These are phyloP conservation scores for Diachasmimorpha longicaudata DNA, from an alignment of 1,140 invertebrate species.

Conservation along the genomic window DNA sequence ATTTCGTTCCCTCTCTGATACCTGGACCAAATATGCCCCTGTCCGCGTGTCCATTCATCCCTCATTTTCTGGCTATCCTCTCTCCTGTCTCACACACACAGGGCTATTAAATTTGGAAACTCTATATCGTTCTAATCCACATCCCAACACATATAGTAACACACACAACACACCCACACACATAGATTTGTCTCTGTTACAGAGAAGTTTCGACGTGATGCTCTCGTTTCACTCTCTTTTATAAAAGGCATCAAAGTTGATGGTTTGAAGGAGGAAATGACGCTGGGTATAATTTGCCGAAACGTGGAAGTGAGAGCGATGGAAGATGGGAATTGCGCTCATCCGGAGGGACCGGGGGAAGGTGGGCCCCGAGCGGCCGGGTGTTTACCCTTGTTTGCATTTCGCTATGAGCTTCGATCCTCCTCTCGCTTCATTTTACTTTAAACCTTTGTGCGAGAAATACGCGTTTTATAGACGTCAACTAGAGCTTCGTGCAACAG, in stretches of 20 bases:
- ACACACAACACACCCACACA: neutral
- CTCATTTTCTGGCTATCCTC: neutral
- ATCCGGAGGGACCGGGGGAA: neutral
- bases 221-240: slow-evolving; percentile 10
- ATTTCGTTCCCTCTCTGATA: neutral
- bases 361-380: neutral
- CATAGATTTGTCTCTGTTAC: neutral
- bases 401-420: slow-evolving; percentile 25
- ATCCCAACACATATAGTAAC: neutral
- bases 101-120: slow-evolving; percentile 60
- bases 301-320: slow-evolving; percentile 1
- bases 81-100: slow-evolving; percentile 32
- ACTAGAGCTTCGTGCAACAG: neutral
- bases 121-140: slow-evolving; percentile 40
- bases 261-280: slow-evolving; percentile 27
- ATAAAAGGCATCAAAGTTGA: slow-evolving; percentile 28
- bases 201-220: neutral
- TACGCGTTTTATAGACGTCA: neutral
- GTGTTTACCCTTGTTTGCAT: slow-evolving; percentile 30
- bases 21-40: neutral
- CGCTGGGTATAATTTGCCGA: slow-evolving; percentile 22
- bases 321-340: neutral
- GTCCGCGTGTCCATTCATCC: neutral
- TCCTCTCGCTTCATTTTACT: slow-evolving; percentile 15
- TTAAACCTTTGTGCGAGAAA: slow-evolving; percentile 22